Base-by-base conservation (phyloP, 2,797 vertebrate genomes). In the Semaprochilodus insignis region DNA sequence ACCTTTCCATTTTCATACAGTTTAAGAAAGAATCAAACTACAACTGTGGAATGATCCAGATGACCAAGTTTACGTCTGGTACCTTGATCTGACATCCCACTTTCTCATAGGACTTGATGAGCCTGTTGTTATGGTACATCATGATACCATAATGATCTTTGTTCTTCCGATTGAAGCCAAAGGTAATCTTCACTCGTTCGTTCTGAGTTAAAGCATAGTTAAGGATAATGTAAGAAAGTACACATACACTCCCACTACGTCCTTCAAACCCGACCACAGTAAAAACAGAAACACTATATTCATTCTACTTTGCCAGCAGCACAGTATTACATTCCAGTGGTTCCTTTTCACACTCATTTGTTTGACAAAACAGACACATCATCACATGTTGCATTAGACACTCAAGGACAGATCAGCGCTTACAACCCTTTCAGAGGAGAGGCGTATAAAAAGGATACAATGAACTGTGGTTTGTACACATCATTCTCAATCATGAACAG, bases 101-200 rank as follows among this genome's bases (percentile, higher is more conserved):
- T 90, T 96, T 95, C 91, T 96, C 94, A 48, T 93, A 96, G 59
- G 95, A 93, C 87, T 96, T 95, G 72, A 96, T 96, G 78, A 96
- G 94, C 27, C 93, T 84, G 89, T 96, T 97, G 84, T 94, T 95
- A 91, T 96, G 93, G 90, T 96, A 96, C 95, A 96, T 95, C 95
- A 96, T 95, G 88, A 96, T 92, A 81, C 95, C 93, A 59, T 89
- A 95, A 78, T 94, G 91, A 51, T 94, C 93, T 87, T 90, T 95
- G 87, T 93, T 95, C 87, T 95, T 95, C 36, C 85, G 89, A 87
- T 91, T 94, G 81, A 96, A 91, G 31, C 96, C 96, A 89, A 96
- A 97, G 3, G 94, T 96, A 87, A 96, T 96, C 87, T 92, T 95
- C 84, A 96, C 94, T 67, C 91, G 94, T 85, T 96, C 95, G 85